phyloP scores from a whole-genome alignment of 1,140 invertebrate species.

The Cheumatopsyche charites region DNA sequence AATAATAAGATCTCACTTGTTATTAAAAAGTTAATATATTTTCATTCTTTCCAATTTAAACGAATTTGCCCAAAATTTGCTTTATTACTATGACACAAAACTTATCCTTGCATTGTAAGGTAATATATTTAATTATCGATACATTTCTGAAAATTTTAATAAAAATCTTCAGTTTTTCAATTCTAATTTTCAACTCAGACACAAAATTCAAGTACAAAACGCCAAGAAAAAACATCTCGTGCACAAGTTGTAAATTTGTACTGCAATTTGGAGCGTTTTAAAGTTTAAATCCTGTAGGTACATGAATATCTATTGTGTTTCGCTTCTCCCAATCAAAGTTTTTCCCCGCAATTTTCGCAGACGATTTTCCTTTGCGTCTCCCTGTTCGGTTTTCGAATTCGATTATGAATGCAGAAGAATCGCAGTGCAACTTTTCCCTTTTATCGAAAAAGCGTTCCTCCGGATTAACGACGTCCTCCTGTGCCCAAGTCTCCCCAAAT shows the following conservation, averaged over 20 bases:
- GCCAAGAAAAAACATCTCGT: too few relatives aligned
- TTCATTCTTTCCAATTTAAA: too few relatives aligned
- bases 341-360: background rate
- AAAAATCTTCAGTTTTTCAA: too few relatives aligned
- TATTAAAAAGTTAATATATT: too few relatives aligned
- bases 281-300: background rate
- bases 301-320: constrained; percentile 5
- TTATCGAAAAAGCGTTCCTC: background rate
- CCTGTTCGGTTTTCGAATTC: background rate
- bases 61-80: too few relatives aligned
- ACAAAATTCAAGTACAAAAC: too few relatives aligned
- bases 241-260: background rate
- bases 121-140: too few relatives aligned
- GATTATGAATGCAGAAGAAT: constrained; percentile 22
- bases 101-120: too few relatives aligned
- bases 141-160: too few relatives aligned
- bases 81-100: too few relatives aligned
- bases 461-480: constrained; percentile 8
- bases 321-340: constrained; percentile 3
- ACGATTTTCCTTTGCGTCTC: background rate
- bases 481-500: constrained; percentile 1
- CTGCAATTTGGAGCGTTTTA: background rate
- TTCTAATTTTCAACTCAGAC: too few relatives aligned
- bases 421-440: constrained; percentile 17
- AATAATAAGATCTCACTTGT: too few relatives aligned